Conservation (phyloP, 2,113 vertebrate species). For the Oncorhynchus masou region DNA sequence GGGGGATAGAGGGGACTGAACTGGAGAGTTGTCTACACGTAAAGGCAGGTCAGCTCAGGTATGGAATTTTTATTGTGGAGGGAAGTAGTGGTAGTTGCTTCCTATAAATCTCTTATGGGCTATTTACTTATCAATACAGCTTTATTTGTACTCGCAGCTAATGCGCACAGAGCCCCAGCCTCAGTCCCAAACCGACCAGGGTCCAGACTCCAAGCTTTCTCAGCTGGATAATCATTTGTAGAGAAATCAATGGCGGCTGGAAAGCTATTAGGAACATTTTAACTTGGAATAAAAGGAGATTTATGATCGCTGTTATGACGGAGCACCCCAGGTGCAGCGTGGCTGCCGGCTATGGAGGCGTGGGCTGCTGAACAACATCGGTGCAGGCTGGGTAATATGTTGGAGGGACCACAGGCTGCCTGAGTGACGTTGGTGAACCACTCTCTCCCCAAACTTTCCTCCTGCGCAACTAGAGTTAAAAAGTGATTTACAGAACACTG, state of each 20-base stretch:
- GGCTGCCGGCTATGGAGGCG: slow-evolving; percentile 18
- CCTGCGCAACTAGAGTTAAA: not conserved
- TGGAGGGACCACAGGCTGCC: slow-evolving; percentile 19
- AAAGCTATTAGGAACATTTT: slow-evolving; percentile 61
- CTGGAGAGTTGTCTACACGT: slow-evolving; percentile 7
- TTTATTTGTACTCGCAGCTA: slow-evolving; percentile 51
- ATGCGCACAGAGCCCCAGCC: slow-evolving; percentile 33
- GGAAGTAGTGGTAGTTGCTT: not conserved
- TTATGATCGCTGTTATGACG: slow-evolving; percentile 57
- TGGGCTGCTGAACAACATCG: slow-evolving; percentile 12
- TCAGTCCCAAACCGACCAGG: slow-evolving; percentile 29
- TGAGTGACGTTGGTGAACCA: slow-evolving; percentile 20
- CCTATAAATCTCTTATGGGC: slow-evolving; percentile 38
- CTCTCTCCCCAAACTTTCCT: not conserved
- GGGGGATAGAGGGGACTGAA: not conserved
- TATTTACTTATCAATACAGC: slow-evolving; percentile 53
- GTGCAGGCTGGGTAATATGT: slow-evolving; percentile 31
- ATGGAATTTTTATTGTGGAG: not conserved
- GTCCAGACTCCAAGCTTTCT: slow-evolving; percentile 33
- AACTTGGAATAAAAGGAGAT: slow-evolving; percentile 66
- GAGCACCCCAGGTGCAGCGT: slow-evolving; percentile 15
- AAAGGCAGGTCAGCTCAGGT: slow-evolving; percentile 1
- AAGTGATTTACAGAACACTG: too few species aligned
- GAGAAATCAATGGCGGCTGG: slow-evolving; percentile 48
- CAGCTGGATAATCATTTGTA: slow-evolving; percentile 41